Evolutionary conservation across 2,113 vertebrate species (phyloP).

Genomic region (Myodes glareolus): DNA sequence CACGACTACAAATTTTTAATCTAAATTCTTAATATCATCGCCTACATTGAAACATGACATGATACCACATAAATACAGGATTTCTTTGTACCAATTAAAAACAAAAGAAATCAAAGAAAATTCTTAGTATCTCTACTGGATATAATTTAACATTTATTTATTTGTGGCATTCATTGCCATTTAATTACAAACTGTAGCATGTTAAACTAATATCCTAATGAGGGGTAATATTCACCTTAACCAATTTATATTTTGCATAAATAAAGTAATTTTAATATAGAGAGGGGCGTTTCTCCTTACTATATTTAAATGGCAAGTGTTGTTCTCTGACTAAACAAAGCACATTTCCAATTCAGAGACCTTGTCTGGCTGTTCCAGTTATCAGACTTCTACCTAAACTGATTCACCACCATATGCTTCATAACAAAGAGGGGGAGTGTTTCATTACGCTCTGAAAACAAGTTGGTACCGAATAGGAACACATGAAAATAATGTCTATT

Average conservation of each 20-base stretch:
- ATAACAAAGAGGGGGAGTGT: background rate
- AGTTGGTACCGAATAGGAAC: constrained; percentile 37
- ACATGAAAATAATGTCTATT: constrained; percentile 44
- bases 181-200: constrained; percentile 7
- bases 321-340: constrained; percentile 53
- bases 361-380: constrained; percentile 55
- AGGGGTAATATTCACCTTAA: background rate
- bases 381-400: constrained; percentile 4
- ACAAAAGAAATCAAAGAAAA: background rate
- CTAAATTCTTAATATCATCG: constrained; percentile 64
- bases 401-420: constrained; percentile 41
- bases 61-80: background rate
- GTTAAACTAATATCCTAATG: background rate
- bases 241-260: constrained; percentile 48
- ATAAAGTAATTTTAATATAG: constrained; percentile 58
- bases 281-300: background rate
- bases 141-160: constrained; percentile 70
- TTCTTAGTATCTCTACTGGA: constrained; percentile 47
- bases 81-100: constrained; percentile 6
- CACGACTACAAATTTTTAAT: constrained; percentile 69
- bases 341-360: constrained; percentile 53
- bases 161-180: background rate
- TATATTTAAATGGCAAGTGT: constrained; percentile 10
- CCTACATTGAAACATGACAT: background rate
- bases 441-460: constrained; percentile 65